Conservation (phyloP, 2,113 vertebrate species). For the Sphyrna mokarran region DNA sequence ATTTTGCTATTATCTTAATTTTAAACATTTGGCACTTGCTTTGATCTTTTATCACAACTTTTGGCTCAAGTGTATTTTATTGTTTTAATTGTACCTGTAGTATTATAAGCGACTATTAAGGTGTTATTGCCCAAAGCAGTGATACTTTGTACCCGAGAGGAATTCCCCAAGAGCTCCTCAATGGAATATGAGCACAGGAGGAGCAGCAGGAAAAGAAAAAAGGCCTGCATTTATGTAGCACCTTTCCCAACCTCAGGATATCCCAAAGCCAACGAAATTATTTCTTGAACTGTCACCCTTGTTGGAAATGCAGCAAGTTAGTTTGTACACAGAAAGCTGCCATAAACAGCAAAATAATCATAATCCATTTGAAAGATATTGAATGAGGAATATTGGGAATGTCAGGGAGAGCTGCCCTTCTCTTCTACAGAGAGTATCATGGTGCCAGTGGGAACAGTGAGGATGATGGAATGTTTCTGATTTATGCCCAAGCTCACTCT, state of each 20-base stretch:
- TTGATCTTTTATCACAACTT: background rate
- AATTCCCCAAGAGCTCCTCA: background rate
- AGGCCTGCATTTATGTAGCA: background rate
- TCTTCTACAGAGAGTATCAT: background rate
- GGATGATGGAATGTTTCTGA: background rate
- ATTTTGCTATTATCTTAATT: too few relatives aligned
- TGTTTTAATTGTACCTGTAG: background rate
- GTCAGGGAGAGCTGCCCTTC: background rate
- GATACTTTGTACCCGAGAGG: background rate
- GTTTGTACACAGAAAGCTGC: background rate
- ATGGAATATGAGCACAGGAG: background rate
- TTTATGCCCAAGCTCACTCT: too few relatives aligned
- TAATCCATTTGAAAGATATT: background rate
- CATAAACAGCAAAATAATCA: background rate
- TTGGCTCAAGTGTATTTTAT: background rate
- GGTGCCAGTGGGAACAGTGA: background rate
- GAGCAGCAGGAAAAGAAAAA: background rate
- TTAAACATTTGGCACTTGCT: background rate
- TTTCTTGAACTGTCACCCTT: background rate
- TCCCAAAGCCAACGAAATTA: background rate
- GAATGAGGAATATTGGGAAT: background rate
- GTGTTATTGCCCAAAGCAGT: background rate
- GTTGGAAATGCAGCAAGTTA: background rate
- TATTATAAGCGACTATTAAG: background rate
- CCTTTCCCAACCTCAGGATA: background rate